Conservation (phyloP, 2,113 vertebrate genomes). For the Chaetorhynchus papuensis region DNA sequence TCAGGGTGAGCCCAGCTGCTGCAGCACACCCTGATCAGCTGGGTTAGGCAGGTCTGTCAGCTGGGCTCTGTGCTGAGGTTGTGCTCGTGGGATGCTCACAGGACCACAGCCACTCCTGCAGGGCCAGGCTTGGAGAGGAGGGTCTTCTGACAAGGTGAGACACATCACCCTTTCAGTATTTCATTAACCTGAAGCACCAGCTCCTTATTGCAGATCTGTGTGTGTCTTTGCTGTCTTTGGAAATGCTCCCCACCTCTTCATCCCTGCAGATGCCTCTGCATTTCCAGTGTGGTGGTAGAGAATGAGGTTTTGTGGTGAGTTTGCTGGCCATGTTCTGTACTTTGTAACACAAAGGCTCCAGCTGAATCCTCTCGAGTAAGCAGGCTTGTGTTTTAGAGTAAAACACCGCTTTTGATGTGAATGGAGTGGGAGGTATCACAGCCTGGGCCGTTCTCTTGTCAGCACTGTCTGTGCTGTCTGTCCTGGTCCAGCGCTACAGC, state of each 20-base stretch:
- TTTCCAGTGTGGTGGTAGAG: not conserved
- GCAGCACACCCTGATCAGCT: not conserved
- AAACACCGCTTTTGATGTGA: not conserved
- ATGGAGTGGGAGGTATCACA: not conserved
- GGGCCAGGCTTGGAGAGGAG: not conserved
- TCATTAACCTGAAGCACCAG: not conserved
- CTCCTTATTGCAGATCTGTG: rapidly evolving
- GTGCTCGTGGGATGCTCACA: not conserved
- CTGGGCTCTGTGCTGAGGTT: not conserved
- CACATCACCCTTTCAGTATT: not conserved
- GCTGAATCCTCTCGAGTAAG: not conserved
- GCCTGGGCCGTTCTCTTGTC: not conserved
- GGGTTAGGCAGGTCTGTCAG: not conserved
- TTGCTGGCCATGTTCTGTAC: not conserved
- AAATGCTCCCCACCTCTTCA: not conserved
- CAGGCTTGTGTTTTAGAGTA: not conserved
- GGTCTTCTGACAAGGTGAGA: not conserved
- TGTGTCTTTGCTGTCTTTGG: not conserved
- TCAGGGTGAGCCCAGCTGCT: not conserved
- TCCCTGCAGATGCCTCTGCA: not conserved
- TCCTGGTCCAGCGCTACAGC: not conserved
- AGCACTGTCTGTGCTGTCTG: not conserved
- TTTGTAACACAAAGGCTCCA: not conserved
- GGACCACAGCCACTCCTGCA: rapidly evolving
- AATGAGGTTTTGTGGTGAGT: not conserved